Percentiles rank a stretch among this genome's conserved stretches.
Evolutionary conservation across 1,140 invertebrate genomes (phyloP).

Genomic region (Apis cerana): DNA sequence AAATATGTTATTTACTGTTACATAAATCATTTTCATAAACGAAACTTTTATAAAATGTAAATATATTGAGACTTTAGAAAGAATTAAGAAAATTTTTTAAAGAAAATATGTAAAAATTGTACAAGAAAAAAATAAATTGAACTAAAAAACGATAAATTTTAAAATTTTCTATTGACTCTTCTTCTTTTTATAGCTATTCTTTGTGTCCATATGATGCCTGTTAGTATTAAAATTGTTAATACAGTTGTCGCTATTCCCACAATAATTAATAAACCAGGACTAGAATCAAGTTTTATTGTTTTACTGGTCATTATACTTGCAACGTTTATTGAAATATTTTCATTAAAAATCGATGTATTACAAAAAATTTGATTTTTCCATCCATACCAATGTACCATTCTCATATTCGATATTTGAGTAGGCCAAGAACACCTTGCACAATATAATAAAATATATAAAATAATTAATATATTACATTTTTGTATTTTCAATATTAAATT

Average conservation of each 20-base stretch:
- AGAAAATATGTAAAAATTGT: background rate
- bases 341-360: conserved; percentile 44
- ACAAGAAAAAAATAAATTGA: conserved; percentile 5
- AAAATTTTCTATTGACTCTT: conserved; percentile 68
- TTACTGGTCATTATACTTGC: conserved; percentile 13
- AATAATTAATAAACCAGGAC: conserved; percentile 53
- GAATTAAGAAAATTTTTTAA: background rate
- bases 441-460: conserved; percentile 19
- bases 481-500: background rate
- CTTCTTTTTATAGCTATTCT: conserved; percentile 41
- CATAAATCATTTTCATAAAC: background rate
- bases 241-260: conserved; percentile 43
- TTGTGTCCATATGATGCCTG: conserved; percentile 63
- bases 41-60: background rate
- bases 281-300: conserved; percentile 49
- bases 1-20: background rate
- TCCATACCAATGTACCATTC: conserved; percentile 74
- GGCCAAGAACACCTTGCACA: conserved; percentile 68
- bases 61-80: background rate
- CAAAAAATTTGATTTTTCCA: conserved; percentile 72
- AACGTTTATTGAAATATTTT: conserved; percentile 47
- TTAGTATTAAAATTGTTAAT: conserved; percentile 55
- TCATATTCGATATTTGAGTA: conserved; percentile 53
- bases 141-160: conserved; percentile 14
- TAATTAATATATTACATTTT: background rate